phyloP scores from a whole-genome alignment of 2,888 invertebrate genomes.

The Xestia c-nigrum region DNA sequence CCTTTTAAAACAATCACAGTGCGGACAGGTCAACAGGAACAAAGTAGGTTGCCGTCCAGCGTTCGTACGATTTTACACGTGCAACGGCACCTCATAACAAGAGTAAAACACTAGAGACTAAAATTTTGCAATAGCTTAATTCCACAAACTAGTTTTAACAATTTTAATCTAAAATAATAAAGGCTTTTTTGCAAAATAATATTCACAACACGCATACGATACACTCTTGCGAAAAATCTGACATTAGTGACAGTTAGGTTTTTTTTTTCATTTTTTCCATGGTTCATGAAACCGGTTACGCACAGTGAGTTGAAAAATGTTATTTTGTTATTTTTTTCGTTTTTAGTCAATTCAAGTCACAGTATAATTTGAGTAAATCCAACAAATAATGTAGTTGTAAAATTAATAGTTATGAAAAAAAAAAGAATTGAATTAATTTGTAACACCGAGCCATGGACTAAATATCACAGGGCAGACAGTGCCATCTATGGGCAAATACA shows the following conservation, averaged over 20 bases:
- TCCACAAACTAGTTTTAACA: conserved; percentile 74
- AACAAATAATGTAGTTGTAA: background rate
- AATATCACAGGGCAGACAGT: background rate
- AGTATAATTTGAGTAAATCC: background rate
- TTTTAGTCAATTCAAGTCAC: background rate
- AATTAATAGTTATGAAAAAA: background rate
- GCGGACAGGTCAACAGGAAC: conserved; percentile 85
- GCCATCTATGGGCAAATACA: conserved; percentile 6
- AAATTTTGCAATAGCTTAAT: conserved; percentile 72
- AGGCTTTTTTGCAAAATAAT: conserved; percentile 82
- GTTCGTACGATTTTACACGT: conserved; percentile 77
- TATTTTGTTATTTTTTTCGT: background rate
- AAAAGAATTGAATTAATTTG: background rate
- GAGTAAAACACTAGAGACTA: conserved; percentile 79
- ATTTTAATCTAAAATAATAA: conserved; percentile 77
- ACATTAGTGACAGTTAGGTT: conserved; percentile 67
- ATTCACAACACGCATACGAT: conserved; percentile 83
- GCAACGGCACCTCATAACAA: conserved; percentile 76
- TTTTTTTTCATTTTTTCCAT: conserved; percentile 24
- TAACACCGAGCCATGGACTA: no score
- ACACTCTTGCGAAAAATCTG: conserved; percentile 74
- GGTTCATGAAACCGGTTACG: conserved; percentile 35
- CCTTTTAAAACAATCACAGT: conserved; percentile 86
- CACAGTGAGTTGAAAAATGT: background rate
- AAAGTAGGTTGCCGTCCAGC: conserved; percentile 82